Conservation (phyloP, 2,113 vertebrate genomes). For the Lophura nycthemera region DNA sequence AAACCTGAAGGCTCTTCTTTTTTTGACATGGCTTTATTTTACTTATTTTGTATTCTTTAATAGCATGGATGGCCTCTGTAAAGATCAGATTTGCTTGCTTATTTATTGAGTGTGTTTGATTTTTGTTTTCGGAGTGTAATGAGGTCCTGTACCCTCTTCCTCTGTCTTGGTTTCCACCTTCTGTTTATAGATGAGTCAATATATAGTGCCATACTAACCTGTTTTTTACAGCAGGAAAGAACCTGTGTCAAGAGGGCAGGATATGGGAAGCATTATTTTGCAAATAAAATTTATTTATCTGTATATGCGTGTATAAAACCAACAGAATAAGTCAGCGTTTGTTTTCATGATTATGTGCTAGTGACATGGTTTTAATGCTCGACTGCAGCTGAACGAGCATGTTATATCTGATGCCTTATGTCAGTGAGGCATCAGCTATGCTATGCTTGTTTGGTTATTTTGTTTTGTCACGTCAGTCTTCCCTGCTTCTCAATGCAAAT, state of each 20-base stretch:
- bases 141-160: background rate
- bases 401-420: background rate
- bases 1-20: background rate
- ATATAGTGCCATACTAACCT: background rate
- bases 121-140: background rate
- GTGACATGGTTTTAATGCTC: background rate
- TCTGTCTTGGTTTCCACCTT: background rate
- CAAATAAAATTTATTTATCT: background rate
- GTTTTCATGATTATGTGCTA: background rate
- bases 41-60: background rate
- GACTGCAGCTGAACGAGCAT: fast-evolving
- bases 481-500: background rate
- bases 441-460: background rate
- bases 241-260: background rate
- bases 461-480: background rate
- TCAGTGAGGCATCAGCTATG: background rate
- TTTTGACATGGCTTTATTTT: background rate
- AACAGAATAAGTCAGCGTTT: background rate
- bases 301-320: too few species aligned
- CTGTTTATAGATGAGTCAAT: background rate
- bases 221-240: background rate
- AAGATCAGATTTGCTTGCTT: background rate
- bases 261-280: background rate
- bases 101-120: background rate
- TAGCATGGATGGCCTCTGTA: background rate